Conservation (phyloP, 2,113 vertebrate genomes). For the Pseudorhombus dupliciocellatus region DNA sequence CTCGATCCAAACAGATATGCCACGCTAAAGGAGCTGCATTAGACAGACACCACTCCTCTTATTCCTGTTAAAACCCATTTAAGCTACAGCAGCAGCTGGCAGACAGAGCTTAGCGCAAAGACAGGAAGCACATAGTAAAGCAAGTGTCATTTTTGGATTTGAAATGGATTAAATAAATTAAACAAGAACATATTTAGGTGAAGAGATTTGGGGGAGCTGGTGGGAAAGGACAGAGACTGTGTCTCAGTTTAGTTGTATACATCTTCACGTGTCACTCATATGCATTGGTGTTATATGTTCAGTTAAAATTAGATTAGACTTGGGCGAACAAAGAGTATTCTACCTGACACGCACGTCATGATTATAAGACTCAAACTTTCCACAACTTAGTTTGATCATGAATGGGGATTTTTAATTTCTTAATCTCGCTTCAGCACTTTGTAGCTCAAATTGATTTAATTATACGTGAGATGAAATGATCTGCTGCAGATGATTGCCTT, state of each 20-base stretch:
- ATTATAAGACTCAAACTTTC: too few relatives aligned
- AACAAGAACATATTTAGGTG: not conserved
- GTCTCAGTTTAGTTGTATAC: too few relatives aligned
- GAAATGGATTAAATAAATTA: not conserved
- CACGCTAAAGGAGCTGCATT: constrained; percentile 25
- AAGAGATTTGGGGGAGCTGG: not conserved
- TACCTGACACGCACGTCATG: too few relatives aligned
- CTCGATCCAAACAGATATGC: constrained; percentile 41
- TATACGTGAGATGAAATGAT: constrained; percentile 38
- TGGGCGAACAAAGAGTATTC: too few relatives aligned
- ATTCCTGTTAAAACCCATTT: constrained; percentile 16
- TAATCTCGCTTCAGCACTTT: constrained; percentile 18
- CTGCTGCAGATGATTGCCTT: not conserved
- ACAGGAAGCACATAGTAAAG: not conserved
- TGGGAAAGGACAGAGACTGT: too few relatives aligned
- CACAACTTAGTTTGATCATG: too few relatives aligned
- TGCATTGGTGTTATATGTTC: too few relatives aligned
- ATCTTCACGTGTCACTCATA: too few relatives aligned
- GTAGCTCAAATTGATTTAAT: constrained; percentile 32
- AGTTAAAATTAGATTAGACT: too few relatives aligned
- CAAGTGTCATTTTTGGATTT: not conserved
- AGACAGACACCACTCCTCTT: constrained; percentile 24
- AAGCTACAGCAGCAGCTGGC: not conserved
- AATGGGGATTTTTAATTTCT: constrained; percentile 25
- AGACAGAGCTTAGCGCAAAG: not conserved